phyloP scores from a whole-genome alignment of 2,113 vertebrate genomes.

The Danionella cerebrum region DNA sequence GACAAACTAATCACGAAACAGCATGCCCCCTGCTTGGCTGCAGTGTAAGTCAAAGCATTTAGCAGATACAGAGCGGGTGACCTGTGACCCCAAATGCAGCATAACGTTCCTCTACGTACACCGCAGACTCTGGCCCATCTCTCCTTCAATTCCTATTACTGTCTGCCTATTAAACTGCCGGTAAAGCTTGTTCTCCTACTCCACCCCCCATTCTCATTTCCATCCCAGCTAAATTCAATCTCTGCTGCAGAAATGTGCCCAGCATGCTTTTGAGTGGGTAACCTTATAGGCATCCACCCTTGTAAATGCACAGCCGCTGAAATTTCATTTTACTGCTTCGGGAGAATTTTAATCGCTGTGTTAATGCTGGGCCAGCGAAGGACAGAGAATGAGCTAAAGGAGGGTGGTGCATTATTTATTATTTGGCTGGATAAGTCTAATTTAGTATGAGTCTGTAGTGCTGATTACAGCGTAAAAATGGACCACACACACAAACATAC shows the following conservation, averaged over 20 bases:
- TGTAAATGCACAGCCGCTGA: slow-evolving; percentile 16
- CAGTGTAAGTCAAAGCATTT: slow-evolving; percentile 43
- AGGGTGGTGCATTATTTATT: slow-evolving; percentile 35
- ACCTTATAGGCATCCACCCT: slow-evolving; percentile 15
- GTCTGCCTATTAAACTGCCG: background rate
- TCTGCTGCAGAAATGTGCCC: slow-evolving; percentile 15
- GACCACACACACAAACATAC: slow-evolving; percentile 3
- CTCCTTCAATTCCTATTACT: slow-evolving; percentile 43
- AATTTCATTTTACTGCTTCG: slow-evolving; percentile 19
- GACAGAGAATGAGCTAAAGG: slow-evolving; percentile 7
- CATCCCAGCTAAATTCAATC: slow-evolving; percentile 3
- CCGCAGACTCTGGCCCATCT: slow-evolving; percentile 49
- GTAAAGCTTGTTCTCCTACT: background rate
- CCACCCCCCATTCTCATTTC: background rate
- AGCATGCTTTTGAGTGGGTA: slow-evolving; percentile 5
- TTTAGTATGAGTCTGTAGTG: slow-evolving; percentile 34
- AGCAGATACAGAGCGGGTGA: slow-evolving; percentile 32
- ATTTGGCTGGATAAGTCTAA: slow-evolving; percentile 25
- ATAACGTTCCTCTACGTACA: background rate
- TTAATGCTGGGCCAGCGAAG: background rate
- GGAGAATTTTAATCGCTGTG: slow-evolving; percentile 1
- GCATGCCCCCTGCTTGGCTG: slow-evolving; percentile 30
- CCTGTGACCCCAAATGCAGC: slow-evolving; percentile 32
- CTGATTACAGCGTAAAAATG: slow-evolving; percentile 30
- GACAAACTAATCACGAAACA: slow-evolving; percentile 42